Base-by-base conservation (phyloP, 2,797 vertebrate genomes). In the Neomorphus geoffroyi region DNA sequence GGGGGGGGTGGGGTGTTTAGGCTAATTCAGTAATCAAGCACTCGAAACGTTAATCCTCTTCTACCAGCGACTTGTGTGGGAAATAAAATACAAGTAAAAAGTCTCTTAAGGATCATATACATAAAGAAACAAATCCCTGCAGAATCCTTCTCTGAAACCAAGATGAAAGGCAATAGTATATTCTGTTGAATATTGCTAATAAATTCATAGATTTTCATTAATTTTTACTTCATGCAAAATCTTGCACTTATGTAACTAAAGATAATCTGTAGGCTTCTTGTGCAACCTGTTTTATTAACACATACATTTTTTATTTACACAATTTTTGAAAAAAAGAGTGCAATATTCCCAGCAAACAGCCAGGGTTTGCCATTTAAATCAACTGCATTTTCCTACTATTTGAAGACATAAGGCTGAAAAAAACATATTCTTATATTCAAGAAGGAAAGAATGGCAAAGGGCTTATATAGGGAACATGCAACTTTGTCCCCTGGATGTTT, bases 171-270 rank as follows among this genome's bases (percentile, higher is more conserved):
- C 82, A 88, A 28, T 5, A 93, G 80, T 5, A 12, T 77, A 70
- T 72, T 37, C 58, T 74, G 16, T 66, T 81, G 81, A 93, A 77
- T 77, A 92, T 41, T 80, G 74, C 64, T 74, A 96, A 71, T 62
- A 88, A 89, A 75, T 27, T 41, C 24, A 88, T 6, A 48, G 8
- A 61, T 16, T 28, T 65, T 35, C 79, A 94, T 62, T 88, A 90
- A 86, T 57, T 86, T 94, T 88, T 93, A 96, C 96, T 93, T 57
- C 27, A 37, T 50, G 58, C 18, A 75, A 90, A 93, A 64, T 56
- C 50, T 3, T 62, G 8, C 17, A 50, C 32, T 83, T 67, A 54
- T 3, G 4, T 79, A 90, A 92, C 37, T 30, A 77, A 72, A 35
- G 17, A 54, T 70, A 72, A 80, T 62, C 60, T 43, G 13, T 46